Percentiles rank a stretch among this genome's conserved stretches.
Conservation (phyloP, 2,797 vertebrate genomes). For the Coilia nasus region DNA sequence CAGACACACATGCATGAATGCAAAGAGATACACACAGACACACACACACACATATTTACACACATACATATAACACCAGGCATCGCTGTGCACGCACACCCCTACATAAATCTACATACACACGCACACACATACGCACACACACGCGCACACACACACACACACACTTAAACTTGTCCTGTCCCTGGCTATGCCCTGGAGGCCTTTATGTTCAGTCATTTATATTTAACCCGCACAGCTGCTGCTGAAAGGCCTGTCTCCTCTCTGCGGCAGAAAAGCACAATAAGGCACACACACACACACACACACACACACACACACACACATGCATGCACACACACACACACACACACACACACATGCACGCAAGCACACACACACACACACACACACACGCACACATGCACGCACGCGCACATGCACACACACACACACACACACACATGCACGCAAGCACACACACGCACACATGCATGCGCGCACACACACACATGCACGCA, state of each 20-base stretch:
- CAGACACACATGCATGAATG: background rate
- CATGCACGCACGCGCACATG: background rate
- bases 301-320: conserved; percentile 30
- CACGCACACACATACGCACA: background rate
- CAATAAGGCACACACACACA: conserved; percentile 49
- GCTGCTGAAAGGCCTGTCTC: conserved; percentile 64
- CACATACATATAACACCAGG: background rate
- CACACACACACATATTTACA: background rate
- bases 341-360: conserved; percentile 5
- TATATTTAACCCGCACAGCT: conserved; percentile 79
- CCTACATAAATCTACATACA: background rate
- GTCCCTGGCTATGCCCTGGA: conserved; percentile 45
- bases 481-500: too few relatives aligned
- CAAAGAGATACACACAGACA: background rate
- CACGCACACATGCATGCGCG: background rate
- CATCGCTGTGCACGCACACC: too few relatives aligned
- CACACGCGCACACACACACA: background rate
- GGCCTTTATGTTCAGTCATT: conserved; percentile 56
- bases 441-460: too few relatives aligned
- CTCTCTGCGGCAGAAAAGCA: conserved; percentile 68
- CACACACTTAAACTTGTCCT: conserved; percentile 13
- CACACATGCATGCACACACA: conserved; percentile 6
- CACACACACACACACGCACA: background rate
- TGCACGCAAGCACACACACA: background rate
- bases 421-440: background rate